Base-by-base conservation (phyloP, 1,140 invertebrate genomes). In the Neotoxoptera formosana region DNA sequence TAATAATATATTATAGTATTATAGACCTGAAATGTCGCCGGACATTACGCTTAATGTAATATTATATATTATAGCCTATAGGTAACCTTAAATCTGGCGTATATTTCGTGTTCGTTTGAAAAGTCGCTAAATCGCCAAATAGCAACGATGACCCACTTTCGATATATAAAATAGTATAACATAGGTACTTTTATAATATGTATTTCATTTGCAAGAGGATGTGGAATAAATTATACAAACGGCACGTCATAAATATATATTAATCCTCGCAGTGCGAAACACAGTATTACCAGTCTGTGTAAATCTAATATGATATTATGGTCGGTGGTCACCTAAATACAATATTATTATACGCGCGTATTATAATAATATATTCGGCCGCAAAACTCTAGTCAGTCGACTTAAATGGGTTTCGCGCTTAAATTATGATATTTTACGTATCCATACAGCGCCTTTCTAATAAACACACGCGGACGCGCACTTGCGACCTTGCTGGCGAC, bases 121-220 rank as follows among this genome's bases (percentile, higher is more conserved):
- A 88, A 88, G 34, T 76, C 60, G 60, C 60, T 30, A 67, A 67
- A 67, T 67, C 60, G 30, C 45, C 17, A 47, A 86, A 17, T 47
- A 14, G 7, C 20, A 14, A 25, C 47, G 30, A 86, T 47, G 86
- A 88, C 86, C 86, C 30, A 88, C 86, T 88, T 88, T 88, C 86
- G 20, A 84, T 25, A 45, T 3, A 51, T 51, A 17, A 17, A 51
- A 45, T 41, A 76, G 17, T 76, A 76, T 34, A n/a, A 34, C 1
- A 0, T n/a, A n/a, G 14, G 11, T 76, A n/a, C 30, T 76, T 76
- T 76, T 76, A 76, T 76, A 76, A 76, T n/a, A 84, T 45, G 36
- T 34, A 88, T 48, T 88, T 88, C 20, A 88, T 48, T 88, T 48
- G n/a, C 47, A 51, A 88, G 17, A 88, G 86, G 86, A 88, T 88